Evolutionary conservation across 2,797 vertebrate species (phyloP).

Genomic region (Iguana delicatissima): DNA sequence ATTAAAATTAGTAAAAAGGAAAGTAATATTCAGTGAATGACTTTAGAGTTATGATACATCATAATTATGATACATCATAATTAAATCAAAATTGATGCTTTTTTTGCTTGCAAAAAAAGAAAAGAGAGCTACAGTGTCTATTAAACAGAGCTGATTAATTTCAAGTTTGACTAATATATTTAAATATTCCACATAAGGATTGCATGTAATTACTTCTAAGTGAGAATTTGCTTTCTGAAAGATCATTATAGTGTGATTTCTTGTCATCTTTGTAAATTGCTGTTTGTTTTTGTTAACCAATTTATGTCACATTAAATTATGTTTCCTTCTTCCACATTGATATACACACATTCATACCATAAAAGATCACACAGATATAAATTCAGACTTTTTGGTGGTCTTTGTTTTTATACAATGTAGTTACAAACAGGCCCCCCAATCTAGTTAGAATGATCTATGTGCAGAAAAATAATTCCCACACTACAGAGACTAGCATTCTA

Average conservation of each 20-base stretch:
- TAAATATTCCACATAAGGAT: constrained; percentile 26
- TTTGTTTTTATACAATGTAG: background rate
- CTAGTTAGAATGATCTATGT: background rate
- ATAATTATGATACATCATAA: constrained; percentile 59
- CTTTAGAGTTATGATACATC: constrained; percentile 50
- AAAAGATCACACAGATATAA: constrained; percentile 12
- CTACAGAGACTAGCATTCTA: background rate
- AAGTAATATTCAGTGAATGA: constrained; percentile 52
- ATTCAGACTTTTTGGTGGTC: background rate
- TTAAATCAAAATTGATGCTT: constrained; percentile 61
- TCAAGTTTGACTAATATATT: constrained; percentile 50
- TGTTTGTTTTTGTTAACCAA: constrained; percentile 14
- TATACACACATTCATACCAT: background rate
- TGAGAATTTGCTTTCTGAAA: constrained; percentile 44
- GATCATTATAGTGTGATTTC: constrained; percentile 29
- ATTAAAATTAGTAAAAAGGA: constrained; percentile 53
- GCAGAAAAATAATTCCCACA: background rate
- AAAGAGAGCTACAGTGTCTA: constrained; percentile 22
- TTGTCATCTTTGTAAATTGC: constrained; percentile 46
- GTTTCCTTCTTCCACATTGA: background rate
- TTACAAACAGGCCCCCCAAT: background rate
- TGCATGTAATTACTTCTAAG: constrained; percentile 40
- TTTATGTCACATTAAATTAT: constrained; percentile 33
- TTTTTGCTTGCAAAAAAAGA: constrained; percentile 33
- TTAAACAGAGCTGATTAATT: constrained; percentile 55